Conservation (phyloP, 2,888 invertebrate species). For the Beris chalybata region DNA sequence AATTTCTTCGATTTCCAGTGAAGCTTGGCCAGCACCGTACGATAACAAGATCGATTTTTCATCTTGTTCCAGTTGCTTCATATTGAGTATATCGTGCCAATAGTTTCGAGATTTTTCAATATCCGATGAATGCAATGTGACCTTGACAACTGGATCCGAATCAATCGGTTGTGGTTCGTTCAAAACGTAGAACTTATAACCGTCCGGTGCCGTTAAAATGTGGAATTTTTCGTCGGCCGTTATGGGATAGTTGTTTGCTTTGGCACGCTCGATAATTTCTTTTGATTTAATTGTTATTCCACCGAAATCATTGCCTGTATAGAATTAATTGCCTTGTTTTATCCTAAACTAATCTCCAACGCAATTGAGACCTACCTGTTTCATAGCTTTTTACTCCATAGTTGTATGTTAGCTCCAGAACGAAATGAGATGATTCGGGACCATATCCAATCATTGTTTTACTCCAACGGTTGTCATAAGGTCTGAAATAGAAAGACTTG, state of each 20-base stretch:
- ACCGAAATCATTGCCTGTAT: constrained; percentile 79
- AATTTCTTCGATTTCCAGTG: constrained; percentile 66
- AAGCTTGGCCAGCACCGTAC: constrained; percentile 72
- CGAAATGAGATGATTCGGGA: constrained; percentile 91
- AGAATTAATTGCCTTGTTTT: constrained; percentile 4
- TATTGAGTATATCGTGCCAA: constrained; percentile 78
- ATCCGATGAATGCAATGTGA: constrained; percentile 77
- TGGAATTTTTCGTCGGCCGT: constrained; percentile 62
- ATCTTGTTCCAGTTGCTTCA: constrained; percentile 69
- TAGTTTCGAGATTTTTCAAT: constrained; percentile 75
- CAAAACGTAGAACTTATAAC: constrained; percentile 82
- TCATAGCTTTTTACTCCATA: constrained; percentile 89
- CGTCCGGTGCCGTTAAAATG: constrained; percentile 84
- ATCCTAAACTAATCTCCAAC: constrained; percentile 15
- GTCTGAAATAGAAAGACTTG: constrained; percentile 61
- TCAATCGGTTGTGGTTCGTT: constrained; percentile 70
- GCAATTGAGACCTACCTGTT: constrained; percentile 59
- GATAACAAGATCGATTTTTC: constrained; percentile 67
- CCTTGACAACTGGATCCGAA: constrained; percentile 79
- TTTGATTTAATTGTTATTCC: constrained; percentile 83
- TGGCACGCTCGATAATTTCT: constrained; percentile 74
- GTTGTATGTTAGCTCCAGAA: constrained; percentile 95
- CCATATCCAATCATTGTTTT: constrained; percentile 99
- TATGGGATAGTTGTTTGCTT: constrained; percentile 71
- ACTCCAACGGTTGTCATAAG: constrained; percentile 97